Conservation (phyloP, 2,113 vertebrate genomes). For the Chionodraco myersi region DNA sequence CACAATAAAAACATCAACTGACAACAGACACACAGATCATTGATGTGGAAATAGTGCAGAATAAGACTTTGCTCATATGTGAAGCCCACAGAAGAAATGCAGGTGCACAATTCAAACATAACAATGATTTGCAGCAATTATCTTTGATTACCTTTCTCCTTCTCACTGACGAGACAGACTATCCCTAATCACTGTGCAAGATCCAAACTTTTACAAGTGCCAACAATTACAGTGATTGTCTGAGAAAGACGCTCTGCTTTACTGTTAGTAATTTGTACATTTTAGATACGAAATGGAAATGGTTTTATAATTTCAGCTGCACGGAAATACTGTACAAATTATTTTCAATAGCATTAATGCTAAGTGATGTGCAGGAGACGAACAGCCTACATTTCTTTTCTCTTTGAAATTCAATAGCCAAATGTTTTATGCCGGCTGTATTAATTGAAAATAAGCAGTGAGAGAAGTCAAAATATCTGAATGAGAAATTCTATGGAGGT, state of each 20-base stretch:
- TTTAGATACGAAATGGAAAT: constrained; percentile 13
- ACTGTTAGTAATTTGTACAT: constrained; percentile 25
- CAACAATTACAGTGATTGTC: constrained; percentile 67
- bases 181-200: constrained; percentile 61
- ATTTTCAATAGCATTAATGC: neutral
- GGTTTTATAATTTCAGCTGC: neutral
- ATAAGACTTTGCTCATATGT: constrained; percentile 21
- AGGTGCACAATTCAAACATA: constrained; percentile 75
- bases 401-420: neutral
- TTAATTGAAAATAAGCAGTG: constrained; percentile 1
- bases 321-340: neutral
- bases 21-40: constrained; percentile 18
- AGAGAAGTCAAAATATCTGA: neutral
- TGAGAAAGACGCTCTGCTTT: constrained; percentile 27
- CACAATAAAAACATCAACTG: constrained; percentile 4
- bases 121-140: constrained; percentile 78
- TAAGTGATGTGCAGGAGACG: neutral
- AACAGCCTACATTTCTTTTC: neutral
- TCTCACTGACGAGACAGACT: constrained; percentile 55
- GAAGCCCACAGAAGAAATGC: constrained; percentile 54
- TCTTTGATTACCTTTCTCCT: constrained; percentile 74
- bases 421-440: neutral
- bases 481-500: neutral
- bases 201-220: constrained; percentile 68
- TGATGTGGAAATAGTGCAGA: neutral